These are phyloP conservation scores for Drosophila subsilvestris DNA, from an alignment of 2,888 invertebrate species.

Conservation along the genomic window DNA sequence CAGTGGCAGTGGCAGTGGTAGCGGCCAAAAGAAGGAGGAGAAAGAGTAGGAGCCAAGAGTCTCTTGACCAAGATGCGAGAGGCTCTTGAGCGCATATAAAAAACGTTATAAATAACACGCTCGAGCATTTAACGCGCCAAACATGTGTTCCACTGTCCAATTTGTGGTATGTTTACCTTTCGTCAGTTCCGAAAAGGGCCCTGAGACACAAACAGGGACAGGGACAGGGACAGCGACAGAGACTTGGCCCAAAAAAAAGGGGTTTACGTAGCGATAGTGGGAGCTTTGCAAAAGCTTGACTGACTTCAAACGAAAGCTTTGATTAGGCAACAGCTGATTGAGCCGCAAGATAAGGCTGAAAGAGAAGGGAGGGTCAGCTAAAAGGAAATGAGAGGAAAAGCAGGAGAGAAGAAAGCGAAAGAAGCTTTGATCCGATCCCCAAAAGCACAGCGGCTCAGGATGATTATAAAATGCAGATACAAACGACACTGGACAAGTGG, in stretches of 20 bases:
- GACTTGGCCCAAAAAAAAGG: conserved; percentile 2
- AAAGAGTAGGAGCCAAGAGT: conserved; percentile 27
- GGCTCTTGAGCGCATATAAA: conserved; percentile 63
- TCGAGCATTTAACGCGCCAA: conserved; percentile 81
- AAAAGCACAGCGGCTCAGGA: conserved; percentile 59
- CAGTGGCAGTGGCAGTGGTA: conserved; percentile 19
- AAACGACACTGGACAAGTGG: conserved; percentile 31
- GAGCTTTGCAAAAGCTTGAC: background rate
- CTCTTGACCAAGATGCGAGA: conserved; percentile 32
- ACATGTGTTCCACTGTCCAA: conserved; percentile 81
- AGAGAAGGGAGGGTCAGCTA: background rate
- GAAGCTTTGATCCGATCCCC: conserved; percentile 1
- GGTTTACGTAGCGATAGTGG: conserved; percentile 12
- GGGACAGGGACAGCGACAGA: background rate
- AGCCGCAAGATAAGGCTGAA: conserved; percentile 15
- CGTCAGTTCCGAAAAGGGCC: conserved; percentile 54
- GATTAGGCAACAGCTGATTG: conserved; percentile 23
- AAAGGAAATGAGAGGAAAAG: conserved; percentile 5
- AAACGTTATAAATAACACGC: conserved; percentile 79
- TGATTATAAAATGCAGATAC: conserved; percentile 66
- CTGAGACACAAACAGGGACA: background rate
- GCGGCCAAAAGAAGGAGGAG: conserved; percentile 26
- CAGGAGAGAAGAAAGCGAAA: conserved; percentile 33
- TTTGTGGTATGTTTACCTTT: conserved; percentile 80
- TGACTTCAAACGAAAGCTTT: conserved; percentile 19